Percentiles rank a stretch among this genome's conserved stretches.
phyloP scores from a whole-genome alignment of 2,113 vertebrate species.

The Podarcis cretensis region DNA sequence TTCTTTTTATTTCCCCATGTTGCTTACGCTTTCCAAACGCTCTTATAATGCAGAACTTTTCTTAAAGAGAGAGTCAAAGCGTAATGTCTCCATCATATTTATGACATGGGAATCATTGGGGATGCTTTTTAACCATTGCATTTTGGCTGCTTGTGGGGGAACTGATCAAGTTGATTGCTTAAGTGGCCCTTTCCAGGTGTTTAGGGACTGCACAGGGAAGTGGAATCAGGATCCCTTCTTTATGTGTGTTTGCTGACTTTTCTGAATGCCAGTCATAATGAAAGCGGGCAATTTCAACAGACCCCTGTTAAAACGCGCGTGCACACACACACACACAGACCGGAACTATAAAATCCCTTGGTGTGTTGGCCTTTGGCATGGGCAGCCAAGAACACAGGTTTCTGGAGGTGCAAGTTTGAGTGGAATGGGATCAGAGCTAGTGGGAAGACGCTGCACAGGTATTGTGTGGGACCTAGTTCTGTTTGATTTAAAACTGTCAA shows the following conservation, averaged over 20 bases:
- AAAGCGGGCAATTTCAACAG: too few relatives aligned
- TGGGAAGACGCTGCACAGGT: too few relatives aligned
- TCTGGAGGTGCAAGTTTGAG: too few relatives aligned
- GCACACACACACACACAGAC: too few relatives aligned
- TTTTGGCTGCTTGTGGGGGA: not conserved
- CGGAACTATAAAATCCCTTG: too few relatives aligned
- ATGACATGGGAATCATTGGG: not conserved
- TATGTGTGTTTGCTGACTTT: not conserved
- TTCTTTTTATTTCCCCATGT: slow-evolving; percentile 58
- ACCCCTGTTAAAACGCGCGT: too few relatives aligned
- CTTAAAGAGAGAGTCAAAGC: slow-evolving; percentile 46
- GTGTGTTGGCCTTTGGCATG: too few relatives aligned
- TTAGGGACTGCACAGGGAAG: not conserved
- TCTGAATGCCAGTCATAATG: too few relatives aligned
- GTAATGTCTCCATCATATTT: not conserved
- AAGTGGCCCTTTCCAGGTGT: not conserved
- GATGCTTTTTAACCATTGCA: not conserved
- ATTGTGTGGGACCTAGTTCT: too few relatives aligned
- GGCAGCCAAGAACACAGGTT: too few relatives aligned
- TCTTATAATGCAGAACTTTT: slow-evolving; percentile 57
- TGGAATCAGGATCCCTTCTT: not conserved
- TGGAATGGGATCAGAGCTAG: too few relatives aligned
- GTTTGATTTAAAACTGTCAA: too few relatives aligned
- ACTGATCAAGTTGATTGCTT: not conserved
- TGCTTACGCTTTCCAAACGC: slow-evolving; percentile 73